A percentile compares a stretch with the other conserved stretches of the same genome.
phyloP scores from a whole-genome alignment of 1,140 invertebrate genomes.

The Danaus melanippus region DNA sequence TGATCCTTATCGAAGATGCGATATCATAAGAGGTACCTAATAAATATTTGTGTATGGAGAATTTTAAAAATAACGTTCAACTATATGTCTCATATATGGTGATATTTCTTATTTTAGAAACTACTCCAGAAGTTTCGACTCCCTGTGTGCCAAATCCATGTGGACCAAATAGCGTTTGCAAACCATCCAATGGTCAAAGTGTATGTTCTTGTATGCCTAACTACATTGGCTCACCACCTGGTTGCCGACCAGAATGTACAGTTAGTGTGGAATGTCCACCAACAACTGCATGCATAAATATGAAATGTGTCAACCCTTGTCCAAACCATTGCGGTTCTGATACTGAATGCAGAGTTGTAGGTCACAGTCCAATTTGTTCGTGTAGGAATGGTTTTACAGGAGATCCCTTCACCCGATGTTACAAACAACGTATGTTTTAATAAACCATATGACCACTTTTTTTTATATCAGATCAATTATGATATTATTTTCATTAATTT shows the following conservation, averaged over 20 bases:
- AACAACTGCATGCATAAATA: slow-evolving; percentile 77
- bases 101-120: slow-evolving; percentile 35
- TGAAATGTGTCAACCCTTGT: slow-evolving; percentile 79
- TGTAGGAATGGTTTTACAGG: slow-evolving; percentile 68
- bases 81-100: slow-evolving; percentile 1
- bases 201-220: slow-evolving; percentile 81
- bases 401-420: slow-evolving; percentile 74
- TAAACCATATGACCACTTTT: not conserved
- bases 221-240: slow-evolving; percentile 81
- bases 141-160: slow-evolving; percentile 80
- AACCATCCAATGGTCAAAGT: slow-evolving; percentile 75
- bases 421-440: slow-evolving; percentile 66
- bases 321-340: slow-evolving; percentile 82
- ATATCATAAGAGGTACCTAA: slow-evolving; percentile 39
- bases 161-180: slow-evolving; percentile 82
- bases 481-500: slow-evolving; percentile 27
- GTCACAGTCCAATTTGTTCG: slow-evolving; percentile 77
- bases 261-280: slow-evolving; percentile 79
- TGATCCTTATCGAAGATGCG: slow-evolving; percentile 76
- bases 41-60: too few relatives aligned
- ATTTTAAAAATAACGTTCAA: not conserved
- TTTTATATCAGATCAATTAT: slow-evolving; percentile 5
- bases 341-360: slow-evolving; percentile 81
- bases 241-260: slow-evolving; percentile 82
- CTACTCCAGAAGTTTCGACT: slow-evolving; percentile 48